These are phyloP conservation scores for Schizotus pectinicornis DNA, from an alignment of 2,888 invertebrate species.

Conservation along the genomic window DNA sequence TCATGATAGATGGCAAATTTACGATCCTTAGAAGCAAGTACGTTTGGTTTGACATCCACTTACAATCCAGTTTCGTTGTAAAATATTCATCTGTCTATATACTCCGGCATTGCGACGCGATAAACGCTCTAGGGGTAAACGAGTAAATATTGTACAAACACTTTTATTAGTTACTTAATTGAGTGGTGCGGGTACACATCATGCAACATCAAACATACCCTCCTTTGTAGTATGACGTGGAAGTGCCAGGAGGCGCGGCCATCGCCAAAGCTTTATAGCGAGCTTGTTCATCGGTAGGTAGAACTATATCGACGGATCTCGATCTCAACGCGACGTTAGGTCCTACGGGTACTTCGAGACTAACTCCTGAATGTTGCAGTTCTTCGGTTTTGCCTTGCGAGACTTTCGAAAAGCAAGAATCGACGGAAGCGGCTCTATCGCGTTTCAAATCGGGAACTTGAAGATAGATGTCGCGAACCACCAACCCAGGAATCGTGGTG, in stretches of 20 bases:
- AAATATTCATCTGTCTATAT: too few species aligned
- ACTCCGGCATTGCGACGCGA: too few species aligned
- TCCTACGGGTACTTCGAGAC: slow-evolving; percentile 74
- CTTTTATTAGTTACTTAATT: too few species aligned
- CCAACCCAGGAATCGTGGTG: slow-evolving; percentile 50
- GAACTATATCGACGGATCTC: slow-evolving; percentile 84
- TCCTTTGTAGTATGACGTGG: slow-evolving; percentile 36
- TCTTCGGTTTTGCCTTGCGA: slow-evolving; percentile 76
- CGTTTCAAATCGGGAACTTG: slow-evolving; percentile 84
- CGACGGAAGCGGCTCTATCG: slow-evolving; percentile 86
- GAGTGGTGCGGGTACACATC: slow-evolving; percentile 1
- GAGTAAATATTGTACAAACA: too few species aligned
- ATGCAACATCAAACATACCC: slow-evolving; percentile 46
- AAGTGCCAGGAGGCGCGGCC: slow-evolving; percentile 61
- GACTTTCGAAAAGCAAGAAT: slow-evolving; percentile 83
- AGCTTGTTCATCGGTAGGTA: slow-evolving; percentile 85
- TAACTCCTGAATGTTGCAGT: slow-evolving; percentile 67
- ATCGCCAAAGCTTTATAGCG: slow-evolving; percentile 83
- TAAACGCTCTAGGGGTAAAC: too few species aligned
- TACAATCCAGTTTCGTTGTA: too few species aligned
- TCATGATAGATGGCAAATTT: too few species aligned
- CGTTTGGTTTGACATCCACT: too few species aligned
- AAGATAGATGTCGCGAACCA: slow-evolving; percentile 54
- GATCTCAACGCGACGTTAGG: slow-evolving; percentile 71
- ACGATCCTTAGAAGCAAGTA: too few species aligned